phyloP scores from a whole-genome alignment of 2,113 vertebrate species.

The Pseudonaja textilis region DNA sequence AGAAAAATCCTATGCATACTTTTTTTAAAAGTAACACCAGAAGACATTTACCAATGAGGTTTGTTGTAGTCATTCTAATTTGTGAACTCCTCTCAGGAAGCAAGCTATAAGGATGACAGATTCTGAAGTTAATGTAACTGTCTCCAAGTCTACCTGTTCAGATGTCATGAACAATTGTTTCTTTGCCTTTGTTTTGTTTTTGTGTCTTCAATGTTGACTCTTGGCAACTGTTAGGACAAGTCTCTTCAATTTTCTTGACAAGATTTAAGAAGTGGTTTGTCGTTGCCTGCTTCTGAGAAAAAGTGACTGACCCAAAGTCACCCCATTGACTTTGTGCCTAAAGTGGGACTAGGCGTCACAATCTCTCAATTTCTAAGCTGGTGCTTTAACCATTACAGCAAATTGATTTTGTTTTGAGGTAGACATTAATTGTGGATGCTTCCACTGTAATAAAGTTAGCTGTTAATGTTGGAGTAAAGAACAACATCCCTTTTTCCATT shows the following conservation, averaged over 20 bases:
- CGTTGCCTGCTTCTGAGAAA: background rate
- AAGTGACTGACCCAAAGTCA: background rate
- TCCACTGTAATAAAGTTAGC: background rate
- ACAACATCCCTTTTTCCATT: background rate
- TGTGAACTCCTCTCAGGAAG: background rate
- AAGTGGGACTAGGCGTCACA: background rate
- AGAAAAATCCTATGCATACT: background rate
- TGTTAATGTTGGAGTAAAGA: background rate
- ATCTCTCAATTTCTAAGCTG: background rate
- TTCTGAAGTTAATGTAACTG: background rate
- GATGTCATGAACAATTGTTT: background rate
- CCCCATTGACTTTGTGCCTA: background rate
- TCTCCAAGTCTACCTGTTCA: background rate
- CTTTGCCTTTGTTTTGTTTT: background rate
- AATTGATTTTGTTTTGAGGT: background rate
- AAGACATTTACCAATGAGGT: background rate
- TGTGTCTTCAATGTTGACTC: background rate
- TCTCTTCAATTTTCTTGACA: background rate
- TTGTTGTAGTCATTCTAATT: background rate
- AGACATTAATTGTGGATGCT: background rate
- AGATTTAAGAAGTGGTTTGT: background rate
- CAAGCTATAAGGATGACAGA: background rate
- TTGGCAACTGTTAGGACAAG: background rate
- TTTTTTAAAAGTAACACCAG: background rate
- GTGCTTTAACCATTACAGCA: background rate